Evolutionary conservation across 2,888 invertebrate genomes (phyloP).

Genomic region (Scaeva pyrastri): DNA sequence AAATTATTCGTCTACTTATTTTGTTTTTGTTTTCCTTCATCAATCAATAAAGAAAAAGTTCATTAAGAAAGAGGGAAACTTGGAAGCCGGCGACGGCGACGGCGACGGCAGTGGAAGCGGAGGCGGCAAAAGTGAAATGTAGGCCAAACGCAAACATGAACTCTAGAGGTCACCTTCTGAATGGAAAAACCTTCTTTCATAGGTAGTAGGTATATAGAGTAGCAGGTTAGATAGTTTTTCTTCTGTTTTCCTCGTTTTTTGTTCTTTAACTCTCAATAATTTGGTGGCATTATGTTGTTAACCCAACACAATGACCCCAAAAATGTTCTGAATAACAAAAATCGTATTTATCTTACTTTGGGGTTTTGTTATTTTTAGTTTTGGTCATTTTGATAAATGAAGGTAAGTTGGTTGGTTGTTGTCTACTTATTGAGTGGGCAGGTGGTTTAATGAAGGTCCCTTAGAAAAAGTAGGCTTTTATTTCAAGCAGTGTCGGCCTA

Average conservation of each 20-base stretch:
- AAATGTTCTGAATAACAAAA: background rate
- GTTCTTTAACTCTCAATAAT: background rate
- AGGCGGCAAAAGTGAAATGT: constrained; percentile 23
- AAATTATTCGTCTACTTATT: background rate
- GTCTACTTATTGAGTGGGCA: too few relatives aligned
- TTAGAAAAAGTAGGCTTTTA: too few relatives aligned
- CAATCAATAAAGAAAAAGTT: constrained; percentile 24
- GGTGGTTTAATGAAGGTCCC: too few relatives aligned
- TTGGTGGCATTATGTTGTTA: constrained; percentile 9
- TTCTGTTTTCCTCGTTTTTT: background rate
- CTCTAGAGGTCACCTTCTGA: constrained; percentile 42
- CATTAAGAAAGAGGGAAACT: constrained; percentile 1
- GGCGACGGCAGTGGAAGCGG: constrained; percentile 4
- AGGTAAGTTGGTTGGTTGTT: too few relatives aligned
- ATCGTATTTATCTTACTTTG: background rate
- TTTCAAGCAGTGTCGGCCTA: too few relatives aligned
- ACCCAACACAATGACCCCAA: constrained; percentile 3
- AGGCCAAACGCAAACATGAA: constrained; percentile 39
- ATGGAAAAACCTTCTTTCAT: constrained; percentile 5
- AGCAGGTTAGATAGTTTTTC: background rate
- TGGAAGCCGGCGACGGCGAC: constrained; percentile 7
- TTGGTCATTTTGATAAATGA: background rate
- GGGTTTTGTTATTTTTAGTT: background rate
- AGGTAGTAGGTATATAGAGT: background rate
- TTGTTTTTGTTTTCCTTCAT: background rate